Base-by-base conservation (phyloP, 2,888 invertebrate species). In the Callimorpha dominula region DNA sequence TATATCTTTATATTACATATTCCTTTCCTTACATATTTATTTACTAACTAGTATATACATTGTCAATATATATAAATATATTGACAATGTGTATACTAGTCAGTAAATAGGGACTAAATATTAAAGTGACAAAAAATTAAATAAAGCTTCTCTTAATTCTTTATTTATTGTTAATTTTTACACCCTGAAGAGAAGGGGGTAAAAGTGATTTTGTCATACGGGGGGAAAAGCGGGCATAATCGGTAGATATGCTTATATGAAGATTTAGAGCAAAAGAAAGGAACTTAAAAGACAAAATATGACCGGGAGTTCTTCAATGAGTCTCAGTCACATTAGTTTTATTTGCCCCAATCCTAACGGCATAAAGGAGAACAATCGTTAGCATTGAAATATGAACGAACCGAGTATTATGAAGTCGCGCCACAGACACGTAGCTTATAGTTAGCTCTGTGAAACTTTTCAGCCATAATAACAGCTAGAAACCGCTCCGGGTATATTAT, bases 381-480 rank as follows among this genome's bases (percentile, higher is more conserved):
- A 63, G 9, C 76, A 76, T 72, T 78, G 68, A 76, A 79, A 82
- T 71, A 78, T 76, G 65, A 74, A 73, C 79, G 75, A 73, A 71
- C 78, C 72, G 85, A 86, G 82, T 84, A 85, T 81, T 83, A 82
- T 79, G 81, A 87, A 87, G 82, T 85, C 87, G 80, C 78, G 78
- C 80, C 76, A 75, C 63, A 86, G 88, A 89, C 87, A 78, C 85
- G 86, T 86, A 84, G 86, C 86, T 86, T 80, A 81, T 75, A 82
- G 78, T 86, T 86, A 85, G 81, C 71, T 71, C 70, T 52, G 46
- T 50, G 43, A 86, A 91, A 91, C 89, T 92, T 92, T 86, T 87
- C 90, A 88, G 89, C 87, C 90, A 90, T 90, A 90, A 91, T 89
- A 90, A 88, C 87, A 77, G 79, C 78, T 78, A 79, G 83, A 84